Conservation (phyloP, 1,140 invertebrate genomes). For the Trachymyrmex cornetzi region DNA sequence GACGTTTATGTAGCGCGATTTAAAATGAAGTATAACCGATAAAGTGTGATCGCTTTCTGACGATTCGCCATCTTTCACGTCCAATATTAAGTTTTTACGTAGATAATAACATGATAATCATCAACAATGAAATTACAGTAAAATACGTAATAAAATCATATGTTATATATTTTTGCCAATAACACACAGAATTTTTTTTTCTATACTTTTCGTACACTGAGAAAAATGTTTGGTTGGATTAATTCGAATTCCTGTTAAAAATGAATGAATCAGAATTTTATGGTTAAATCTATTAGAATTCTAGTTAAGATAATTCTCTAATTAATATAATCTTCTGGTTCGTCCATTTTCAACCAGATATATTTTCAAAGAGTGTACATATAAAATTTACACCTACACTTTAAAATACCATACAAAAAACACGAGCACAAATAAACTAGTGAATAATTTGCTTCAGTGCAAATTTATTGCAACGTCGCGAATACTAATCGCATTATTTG, state of each 20-base stretch:
- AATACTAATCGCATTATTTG: neutral
- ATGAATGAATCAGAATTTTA: no score
- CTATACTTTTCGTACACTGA: no score
- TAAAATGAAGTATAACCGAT: neutral
- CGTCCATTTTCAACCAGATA: no score
- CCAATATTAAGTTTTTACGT: neutral
- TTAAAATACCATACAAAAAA: neutral
- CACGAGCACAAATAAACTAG: neutral
- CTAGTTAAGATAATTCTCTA: no score
- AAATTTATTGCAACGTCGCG: neutral
- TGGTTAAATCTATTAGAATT: no score
- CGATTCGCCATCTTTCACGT: neutral
- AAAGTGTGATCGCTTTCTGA: neutral
- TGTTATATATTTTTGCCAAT: neutral
- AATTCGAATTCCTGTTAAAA: no score
- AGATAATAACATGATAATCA: neutral
- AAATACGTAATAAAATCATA: neutral
- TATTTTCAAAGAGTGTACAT: neutral
- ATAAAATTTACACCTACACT: neutral
- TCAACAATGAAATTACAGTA: slow-evolving; percentile 3
- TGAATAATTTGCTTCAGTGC: neutral
- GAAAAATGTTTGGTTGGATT: no score
- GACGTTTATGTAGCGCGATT: slow-evolving; percentile 14
- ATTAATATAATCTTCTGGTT: no score
- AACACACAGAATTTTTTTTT: neutral